These are phyloP conservation scores for Pseudorhombus dupliciocellatus DNA, from an alignment of 2,113 vertebrate genomes.

Conservation along the genomic window DNA sequence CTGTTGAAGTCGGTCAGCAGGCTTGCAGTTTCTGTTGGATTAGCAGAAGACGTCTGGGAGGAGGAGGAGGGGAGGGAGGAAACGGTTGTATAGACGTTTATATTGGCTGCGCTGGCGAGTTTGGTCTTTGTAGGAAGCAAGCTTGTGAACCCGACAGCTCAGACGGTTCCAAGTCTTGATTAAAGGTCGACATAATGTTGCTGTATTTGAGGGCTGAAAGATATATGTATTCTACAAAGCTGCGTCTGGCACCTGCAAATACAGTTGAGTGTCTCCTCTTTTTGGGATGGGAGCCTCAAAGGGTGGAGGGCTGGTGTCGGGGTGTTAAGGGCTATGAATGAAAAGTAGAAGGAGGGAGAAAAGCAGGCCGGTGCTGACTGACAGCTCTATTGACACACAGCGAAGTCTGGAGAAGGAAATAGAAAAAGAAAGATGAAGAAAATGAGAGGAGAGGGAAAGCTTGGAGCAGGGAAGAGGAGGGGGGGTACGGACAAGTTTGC, in stretches of 20 bases:
- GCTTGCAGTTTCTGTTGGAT: conserved; percentile 8
- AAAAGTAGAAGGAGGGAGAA: conserved; percentile 24
- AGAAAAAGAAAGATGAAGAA: conserved; percentile 29
- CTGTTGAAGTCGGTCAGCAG: conserved; percentile 1
- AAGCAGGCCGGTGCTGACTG: conserved; percentile 32
- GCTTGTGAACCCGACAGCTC: conserved; percentile 44
- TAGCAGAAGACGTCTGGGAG: conserved; percentile 4
- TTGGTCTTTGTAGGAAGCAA: conserved; percentile 43
- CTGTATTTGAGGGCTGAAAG: conserved; percentile 51
- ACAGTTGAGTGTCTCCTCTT: conserved; percentile 49
- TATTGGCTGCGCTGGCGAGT: conserved; percentile 38
- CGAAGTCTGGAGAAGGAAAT: conserved; percentile 23
- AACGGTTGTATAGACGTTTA: conserved; percentile 49
- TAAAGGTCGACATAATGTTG: conserved; percentile 53
- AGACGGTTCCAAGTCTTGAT: conserved; percentile 50
- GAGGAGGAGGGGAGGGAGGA: conserved; percentile 8
- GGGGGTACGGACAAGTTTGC: conserved; percentile 20
- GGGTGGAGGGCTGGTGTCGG: conserved; percentile 16
- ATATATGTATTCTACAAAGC: conserved; percentile 47
- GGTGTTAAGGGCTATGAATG: conserved; percentile 44
- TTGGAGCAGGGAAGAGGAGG: background rate
- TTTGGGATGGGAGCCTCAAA: conserved; percentile 27
- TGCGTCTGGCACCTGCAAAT: conserved; percentile 60
- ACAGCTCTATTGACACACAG: conserved; percentile 58
- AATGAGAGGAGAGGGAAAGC: conserved; percentile 6